Conservation (phyloP, 2,113 vertebrate species). For the Leucopsar rothschildi region DNA sequence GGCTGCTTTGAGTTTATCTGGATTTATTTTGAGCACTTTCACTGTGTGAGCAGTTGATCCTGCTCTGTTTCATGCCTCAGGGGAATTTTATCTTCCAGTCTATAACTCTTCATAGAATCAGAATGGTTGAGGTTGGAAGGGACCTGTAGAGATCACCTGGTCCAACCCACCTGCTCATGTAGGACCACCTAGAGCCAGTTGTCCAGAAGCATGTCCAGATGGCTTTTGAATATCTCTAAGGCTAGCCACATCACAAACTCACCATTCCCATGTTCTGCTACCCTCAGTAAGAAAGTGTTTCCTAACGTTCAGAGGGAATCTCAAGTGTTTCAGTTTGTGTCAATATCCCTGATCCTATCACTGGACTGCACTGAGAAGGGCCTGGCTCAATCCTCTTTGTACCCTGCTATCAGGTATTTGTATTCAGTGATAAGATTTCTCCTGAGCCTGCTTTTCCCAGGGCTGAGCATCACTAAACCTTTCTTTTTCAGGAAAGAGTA, state of each 20-base stretch:
- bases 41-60: neutral
- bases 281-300: neutral
- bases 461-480: neutral
- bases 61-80: neutral
- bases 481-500: neutral
- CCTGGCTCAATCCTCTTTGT: neutral
- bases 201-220: neutral
- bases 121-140: neutral
- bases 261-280: accelerated
- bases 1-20: neutral
- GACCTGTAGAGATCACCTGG: neutral
- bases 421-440: neutral
- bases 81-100: neutral
- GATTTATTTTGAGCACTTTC: neutral
- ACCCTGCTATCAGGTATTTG: neutral
- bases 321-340: neutral
- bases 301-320: neutral
- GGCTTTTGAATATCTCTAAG: neutral
- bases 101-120: neutral
- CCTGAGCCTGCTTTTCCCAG: neutral
- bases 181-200: neutral
- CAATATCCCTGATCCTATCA: neutral
- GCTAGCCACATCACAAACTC: neutral
- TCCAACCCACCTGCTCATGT: neutral
- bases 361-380: neutral